phyloP scores from a whole-genome alignment of 2,797 vertebrate genomes.

The Myiothlypis chrysogaster region DNA sequence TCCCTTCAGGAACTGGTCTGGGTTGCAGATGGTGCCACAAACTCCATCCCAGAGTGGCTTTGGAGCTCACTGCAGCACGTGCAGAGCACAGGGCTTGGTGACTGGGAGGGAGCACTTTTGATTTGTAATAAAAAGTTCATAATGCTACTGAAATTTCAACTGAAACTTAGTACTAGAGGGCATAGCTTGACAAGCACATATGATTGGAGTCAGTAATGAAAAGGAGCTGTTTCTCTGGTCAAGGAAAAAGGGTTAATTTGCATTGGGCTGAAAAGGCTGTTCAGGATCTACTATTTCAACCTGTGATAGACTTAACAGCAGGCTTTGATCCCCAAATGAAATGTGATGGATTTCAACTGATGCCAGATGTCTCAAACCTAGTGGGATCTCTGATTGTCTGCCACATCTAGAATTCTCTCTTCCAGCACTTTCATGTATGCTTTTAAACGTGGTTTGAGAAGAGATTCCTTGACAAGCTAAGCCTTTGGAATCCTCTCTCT shows the following conservation, averaged over 20 bases:
- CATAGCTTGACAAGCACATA: not conserved
- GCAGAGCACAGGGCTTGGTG: not conserved
- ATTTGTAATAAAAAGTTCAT: not conserved
- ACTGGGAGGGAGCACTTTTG: not conserved
- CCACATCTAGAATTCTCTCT: constrained; percentile 68
- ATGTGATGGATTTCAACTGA: constrained; percentile 78
- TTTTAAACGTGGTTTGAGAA: constrained; percentile 63
- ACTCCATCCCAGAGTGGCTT: not conserved
- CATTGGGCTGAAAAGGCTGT: constrained; percentile 56
- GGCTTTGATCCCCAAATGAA: constrained; percentile 76
- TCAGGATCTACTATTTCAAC: constrained; percentile 64
- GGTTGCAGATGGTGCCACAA: not conserved
- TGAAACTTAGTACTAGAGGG: not conserved
- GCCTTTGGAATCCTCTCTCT: constrained; percentile 62
- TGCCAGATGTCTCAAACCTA: constrained; percentile 77
- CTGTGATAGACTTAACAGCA: constrained; percentile 59
- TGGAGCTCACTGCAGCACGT: not conserved
- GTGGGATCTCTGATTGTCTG: constrained; percentile 72
- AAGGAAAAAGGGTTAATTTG: constrained; percentile 57
- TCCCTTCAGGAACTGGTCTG: not conserved
- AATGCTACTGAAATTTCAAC: not conserved
- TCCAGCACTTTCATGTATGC: constrained; percentile 72
- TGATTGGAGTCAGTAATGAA: constrained; percentile 7
- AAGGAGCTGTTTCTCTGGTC: constrained; percentile 52
- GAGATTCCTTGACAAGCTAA: constrained; percentile 71